Evolutionary conservation across 1,140 invertebrate species (phyloP).

Genomic region (Hydropsyche tenuis): DNA sequence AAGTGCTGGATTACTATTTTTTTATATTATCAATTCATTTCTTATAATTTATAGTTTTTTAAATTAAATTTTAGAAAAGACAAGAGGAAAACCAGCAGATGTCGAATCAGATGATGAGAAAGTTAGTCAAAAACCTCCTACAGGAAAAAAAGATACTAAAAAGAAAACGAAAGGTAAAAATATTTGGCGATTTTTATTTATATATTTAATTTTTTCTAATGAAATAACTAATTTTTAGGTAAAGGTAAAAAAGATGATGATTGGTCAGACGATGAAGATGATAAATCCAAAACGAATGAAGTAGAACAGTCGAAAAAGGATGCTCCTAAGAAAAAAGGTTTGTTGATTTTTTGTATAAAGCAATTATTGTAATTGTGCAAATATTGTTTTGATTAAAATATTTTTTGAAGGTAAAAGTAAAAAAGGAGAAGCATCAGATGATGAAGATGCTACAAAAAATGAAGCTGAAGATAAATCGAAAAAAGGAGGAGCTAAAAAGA

Average conservation of each 20-base stretch:
- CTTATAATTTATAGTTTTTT: constrained; percentile 18
- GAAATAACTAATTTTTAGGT: constrained; percentile 53
- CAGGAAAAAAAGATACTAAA: constrained; percentile 41
- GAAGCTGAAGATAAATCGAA: constrained; percentile 51
- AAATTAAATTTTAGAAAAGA: constrained; percentile 45
- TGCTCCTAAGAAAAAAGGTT: constrained; percentile 53
- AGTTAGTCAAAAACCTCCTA: constrained; percentile 36
- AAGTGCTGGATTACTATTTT: neutral
- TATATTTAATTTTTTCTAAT: neutral
- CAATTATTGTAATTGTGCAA: constrained; percentile 39
- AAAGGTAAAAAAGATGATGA: constrained; percentile 63
- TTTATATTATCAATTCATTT: too few species aligned
- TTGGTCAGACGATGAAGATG: constrained; percentile 60
- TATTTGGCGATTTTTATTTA: neutral
- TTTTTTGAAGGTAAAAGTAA: constrained; percentile 54
- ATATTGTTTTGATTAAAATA: neutral
- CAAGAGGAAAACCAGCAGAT: constrained; percentile 44
- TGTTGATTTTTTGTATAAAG: constrained; percentile 55
- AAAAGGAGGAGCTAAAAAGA: constrained; percentile 56
- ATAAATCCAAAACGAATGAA: constrained; percentile 48
- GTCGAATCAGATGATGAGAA: constrained; percentile 42
- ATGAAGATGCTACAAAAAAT: constrained; percentile 53
- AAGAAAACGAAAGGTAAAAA: constrained; percentile 43
- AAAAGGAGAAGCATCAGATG: constrained; percentile 56
- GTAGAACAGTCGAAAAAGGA: constrained; percentile 42